Base-by-base conservation (phyloP, 2,113 vertebrate species). In the Hoplias malabaricus region DNA sequence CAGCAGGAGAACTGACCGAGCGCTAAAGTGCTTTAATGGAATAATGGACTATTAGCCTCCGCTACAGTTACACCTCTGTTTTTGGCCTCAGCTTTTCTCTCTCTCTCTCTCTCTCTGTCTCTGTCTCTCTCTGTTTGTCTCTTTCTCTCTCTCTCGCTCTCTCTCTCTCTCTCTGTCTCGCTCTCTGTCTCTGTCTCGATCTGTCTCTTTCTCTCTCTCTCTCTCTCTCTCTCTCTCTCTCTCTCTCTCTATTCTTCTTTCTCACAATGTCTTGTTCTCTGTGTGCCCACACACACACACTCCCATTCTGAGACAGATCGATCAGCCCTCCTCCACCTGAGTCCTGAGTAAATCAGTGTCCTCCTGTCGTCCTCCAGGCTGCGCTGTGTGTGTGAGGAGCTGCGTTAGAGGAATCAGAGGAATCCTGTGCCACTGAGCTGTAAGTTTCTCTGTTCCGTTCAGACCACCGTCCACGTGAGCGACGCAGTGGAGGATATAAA, bases 11-110 rank as follows among this genome's bases (percentile, higher is more conserved):
- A 31, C 53, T 66, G 31, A 12, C 74, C 57, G 43, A 68, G 79
- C 29, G 29, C 80, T 77, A 56, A 66, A 81, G 67, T 71, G 75
- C 68, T 67, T 29, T 82, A 82, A 78, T 78, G 54, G 56, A 68
- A 43, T 78, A 73, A 82, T 69, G 62, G 75, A 40, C 71, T 82
- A 78, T 78, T 82, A 59, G 75, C 59, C 42, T 25, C 63, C 62
- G 14, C 75, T 82, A 77, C 42, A 46, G 63, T 72, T 74, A 70
- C 77, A 53, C 59, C 56, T 74, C 71, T 72, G 19, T 29, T 27
- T 73, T 67, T 31, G 14, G 10, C 34, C 29, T 2, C 33, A 16
- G 79, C 79, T 79, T 78, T 67, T 23, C 36, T 36, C 31, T 62
- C 27, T 27, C 31, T 46, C 40, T 1, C 48, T 33, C 16, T n/a